phyloP scores from a whole-genome alignment of 1,140 invertebrate genomes.

The Thaumetopoea pityocampa region DNA sequence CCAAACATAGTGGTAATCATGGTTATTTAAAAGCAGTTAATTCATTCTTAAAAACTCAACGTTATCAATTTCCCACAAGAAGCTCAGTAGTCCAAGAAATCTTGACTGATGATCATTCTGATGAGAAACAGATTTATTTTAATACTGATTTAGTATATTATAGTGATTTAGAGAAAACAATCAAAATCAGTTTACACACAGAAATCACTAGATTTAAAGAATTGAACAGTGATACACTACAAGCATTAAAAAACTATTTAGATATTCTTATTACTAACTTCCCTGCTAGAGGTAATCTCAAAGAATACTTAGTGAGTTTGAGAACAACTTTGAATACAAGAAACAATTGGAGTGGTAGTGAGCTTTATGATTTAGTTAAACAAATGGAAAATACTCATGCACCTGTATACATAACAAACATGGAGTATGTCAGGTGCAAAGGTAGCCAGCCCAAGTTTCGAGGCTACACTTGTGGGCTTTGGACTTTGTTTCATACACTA shows the following conservation, averaged over 20 bases:
- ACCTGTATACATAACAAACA: constrained; percentile 77
- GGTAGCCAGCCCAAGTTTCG: constrained; percentile 84
- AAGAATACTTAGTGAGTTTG: constrained; percentile 79
- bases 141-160: constrained; percentile 80
- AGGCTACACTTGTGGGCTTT: constrained; percentile 97
- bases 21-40: constrained; percentile 71
- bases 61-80: constrained; percentile 50
- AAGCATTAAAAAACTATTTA: constrained; percentile 85
- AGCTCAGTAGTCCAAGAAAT: constrained; percentile 26
- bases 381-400: constrained; percentile 71
- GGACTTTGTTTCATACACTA: constrained; percentile 96
- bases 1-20: constrained; percentile 61
- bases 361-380: constrained; percentile 76
- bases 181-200: constrained; percentile 86
- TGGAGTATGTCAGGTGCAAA: constrained; percentile 89
- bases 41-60: constrained; percentile 69
- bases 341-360: constrained; percentile 75
- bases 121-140: constrained; percentile 47
- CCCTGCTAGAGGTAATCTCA: constrained; percentile 81
- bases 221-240: constrained; percentile 82
- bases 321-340: constrained; percentile 61
- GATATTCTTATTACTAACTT: constrained; percentile 83
- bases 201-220: constrained; percentile 85
- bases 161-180: constrained; percentile 89
- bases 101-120: constrained; percentile 39